These are phyloP conservation scores for Paratilapia polleni DNA, from an alignment of 2,113 vertebrate species.

Conservation along the genomic window DNA sequence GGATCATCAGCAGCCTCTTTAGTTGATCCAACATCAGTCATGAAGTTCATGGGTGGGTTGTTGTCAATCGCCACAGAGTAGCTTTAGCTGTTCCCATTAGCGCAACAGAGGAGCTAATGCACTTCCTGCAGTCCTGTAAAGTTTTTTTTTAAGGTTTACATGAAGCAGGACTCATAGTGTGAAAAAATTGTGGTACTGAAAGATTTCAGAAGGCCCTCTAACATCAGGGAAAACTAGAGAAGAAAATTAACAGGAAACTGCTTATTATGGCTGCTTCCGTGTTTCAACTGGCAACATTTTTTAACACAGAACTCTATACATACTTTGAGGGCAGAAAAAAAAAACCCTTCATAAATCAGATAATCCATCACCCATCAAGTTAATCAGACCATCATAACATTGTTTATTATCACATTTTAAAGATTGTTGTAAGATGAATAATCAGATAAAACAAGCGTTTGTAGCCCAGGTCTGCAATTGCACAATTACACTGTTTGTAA, in stretches of 20 bases:
- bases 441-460: background rate
- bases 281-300: background rate
- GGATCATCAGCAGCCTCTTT: conserved; percentile 65
- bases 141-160: background rate
- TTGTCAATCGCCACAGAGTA: conserved; percentile 59
- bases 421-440: background rate
- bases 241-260: background rate
- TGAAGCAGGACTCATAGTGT: background rate
- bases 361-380: background rate
- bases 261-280: background rate
- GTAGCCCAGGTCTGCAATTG: background rate
- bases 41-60: conserved; percentile 67
- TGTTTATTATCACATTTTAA: background rate
- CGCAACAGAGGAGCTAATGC: conserved; percentile 3
- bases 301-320: background rate
- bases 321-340: background rate
- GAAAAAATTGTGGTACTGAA: background rate
- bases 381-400: conserved; percentile 28
- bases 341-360: background rate
- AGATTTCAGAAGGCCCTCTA: background rate
- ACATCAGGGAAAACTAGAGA: background rate
- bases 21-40: conserved; percentile 70
- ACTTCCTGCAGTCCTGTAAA: background rate
- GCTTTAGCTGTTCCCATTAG: conserved; percentile 39
- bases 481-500: conserved; percentile 10